These are phyloP conservation scores for Acrossocheilus fasciatus DNA, from an alignment of 2,797 vertebrate genomes.

Conservation along the genomic window DNA sequence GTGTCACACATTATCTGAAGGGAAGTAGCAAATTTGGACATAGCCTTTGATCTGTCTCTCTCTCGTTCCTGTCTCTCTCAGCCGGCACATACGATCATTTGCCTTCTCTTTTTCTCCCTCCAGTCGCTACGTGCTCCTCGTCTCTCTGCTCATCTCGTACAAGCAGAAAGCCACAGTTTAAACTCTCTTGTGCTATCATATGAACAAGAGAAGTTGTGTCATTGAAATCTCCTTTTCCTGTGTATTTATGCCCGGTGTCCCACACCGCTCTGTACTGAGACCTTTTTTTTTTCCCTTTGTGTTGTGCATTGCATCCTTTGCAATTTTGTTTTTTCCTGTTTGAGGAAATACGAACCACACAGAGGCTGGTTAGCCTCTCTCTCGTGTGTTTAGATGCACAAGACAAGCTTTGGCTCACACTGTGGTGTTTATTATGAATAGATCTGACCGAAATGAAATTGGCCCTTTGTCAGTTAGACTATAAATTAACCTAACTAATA, in stretches of 20 bases:
- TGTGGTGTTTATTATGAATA: not conserved
- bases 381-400: not conserved
- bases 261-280: slow-evolving; percentile 42
- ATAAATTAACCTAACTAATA: not conserved
- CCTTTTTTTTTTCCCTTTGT: slow-evolving; percentile 43
- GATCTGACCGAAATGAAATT: not conserved
- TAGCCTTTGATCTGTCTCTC: slow-evolving; percentile 81
- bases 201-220: slow-evolving; percentile 46
- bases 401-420: not conserved
- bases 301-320: slow-evolving; percentile 53
- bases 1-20: slow-evolving; percentile 93
- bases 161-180: slow-evolving; percentile 31
- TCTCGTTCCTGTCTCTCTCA: slow-evolving; percentile 49
- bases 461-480: not conserved
- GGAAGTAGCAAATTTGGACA: slow-evolving; percentile 82
- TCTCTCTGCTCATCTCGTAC: slow-evolving; percentile 6
- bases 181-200: slow-evolving; percentile 28
- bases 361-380: slow-evolving; percentile 3
- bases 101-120: not conserved
- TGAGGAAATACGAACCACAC: slow-evolving; percentile 50
- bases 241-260: slow-evolving; percentile 28
- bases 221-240: slow-evolving; percentile 54
- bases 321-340: slow-evolving; percentile 50
- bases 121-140: not conserved
- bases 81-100: slow-evolving; percentile 4